phyloP scores from a whole-genome alignment of 2,113 vertebrate genomes.

The western clawed frog (Xenopus tropicalis) region DNA sequence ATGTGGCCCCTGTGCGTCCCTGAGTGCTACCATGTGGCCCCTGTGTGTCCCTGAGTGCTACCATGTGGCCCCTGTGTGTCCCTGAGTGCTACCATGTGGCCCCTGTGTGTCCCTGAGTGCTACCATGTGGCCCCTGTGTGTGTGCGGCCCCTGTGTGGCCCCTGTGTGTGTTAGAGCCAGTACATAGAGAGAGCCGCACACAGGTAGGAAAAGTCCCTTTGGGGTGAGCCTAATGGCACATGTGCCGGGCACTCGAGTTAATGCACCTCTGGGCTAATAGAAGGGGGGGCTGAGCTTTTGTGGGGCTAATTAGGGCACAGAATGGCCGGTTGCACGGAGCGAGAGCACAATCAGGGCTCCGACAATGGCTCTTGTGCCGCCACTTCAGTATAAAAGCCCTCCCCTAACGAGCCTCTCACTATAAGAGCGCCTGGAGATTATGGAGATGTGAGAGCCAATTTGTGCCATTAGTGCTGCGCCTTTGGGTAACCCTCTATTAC shows the following conservation, averaged over 20 bases:
- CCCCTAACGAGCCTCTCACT: slow-evolving; percentile 20
- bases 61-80: no score
- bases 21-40: no score
- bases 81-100: no score
- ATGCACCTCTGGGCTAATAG: background rate
- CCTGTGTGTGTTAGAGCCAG: no score
- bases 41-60: no score
- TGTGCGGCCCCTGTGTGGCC: no score
- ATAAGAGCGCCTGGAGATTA: slow-evolving; percentile 19
- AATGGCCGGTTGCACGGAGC: background rate
- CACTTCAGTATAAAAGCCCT: slow-evolving; percentile 20
- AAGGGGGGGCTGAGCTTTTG: background rate
- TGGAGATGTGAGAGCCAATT: slow-evolving; percentile 18
- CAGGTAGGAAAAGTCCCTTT: no score
- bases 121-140: no score
- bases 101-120: no score
- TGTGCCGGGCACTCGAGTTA: background rate
- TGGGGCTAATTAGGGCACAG: slow-evolving; percentile 15
- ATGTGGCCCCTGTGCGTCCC: no score
- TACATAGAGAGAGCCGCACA: no score
- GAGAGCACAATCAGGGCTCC: slow-evolving; percentile 22
- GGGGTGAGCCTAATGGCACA: slow-evolving; percentile 1
- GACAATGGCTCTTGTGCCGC: slow-evolving; percentile 31
- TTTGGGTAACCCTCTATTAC: background rate
- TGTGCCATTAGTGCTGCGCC: background rate